Percentiles rank a stretch among this genome's conserved stretches.
phyloP scores from a whole-genome alignment of 2,113 vertebrate species.

The Scytalopus superciliaris region DNA sequence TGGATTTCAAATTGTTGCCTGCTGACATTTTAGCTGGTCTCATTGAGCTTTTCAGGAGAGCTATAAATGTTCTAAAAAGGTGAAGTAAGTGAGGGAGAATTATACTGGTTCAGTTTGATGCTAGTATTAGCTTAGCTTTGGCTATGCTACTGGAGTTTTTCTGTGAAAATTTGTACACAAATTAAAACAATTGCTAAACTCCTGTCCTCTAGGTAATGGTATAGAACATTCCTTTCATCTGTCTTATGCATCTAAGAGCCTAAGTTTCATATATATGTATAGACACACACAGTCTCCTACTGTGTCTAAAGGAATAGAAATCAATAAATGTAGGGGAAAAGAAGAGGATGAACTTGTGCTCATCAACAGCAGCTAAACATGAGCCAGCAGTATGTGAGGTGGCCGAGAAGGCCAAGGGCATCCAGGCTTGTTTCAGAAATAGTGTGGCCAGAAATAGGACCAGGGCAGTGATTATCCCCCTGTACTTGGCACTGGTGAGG shows the following conservation, averaged over 20 bases:
- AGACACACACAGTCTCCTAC: neutral
- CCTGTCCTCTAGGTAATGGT: accelerated
- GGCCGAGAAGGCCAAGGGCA: neutral
- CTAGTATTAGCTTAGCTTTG: neutral
- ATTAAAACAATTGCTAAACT: neutral
- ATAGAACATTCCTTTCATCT: neutral
- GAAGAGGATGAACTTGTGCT: neutral
- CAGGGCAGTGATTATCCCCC: neutral
- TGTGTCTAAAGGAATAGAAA: neutral
- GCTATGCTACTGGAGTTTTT: neutral
- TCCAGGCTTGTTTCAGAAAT: neutral
- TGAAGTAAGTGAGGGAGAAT: neutral
- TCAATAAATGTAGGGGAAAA: neutral
- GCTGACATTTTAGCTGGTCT: conserved; percentile 13
- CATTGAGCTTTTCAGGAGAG: neutral
- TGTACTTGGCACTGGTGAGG: neutral
- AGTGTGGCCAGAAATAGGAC: neutral
- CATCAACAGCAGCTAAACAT: accelerated
- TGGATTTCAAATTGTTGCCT: neutral
- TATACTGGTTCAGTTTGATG: neutral
- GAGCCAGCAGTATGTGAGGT: neutral
- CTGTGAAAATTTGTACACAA: neutral
- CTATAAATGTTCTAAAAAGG: neutral
- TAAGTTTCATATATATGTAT: neutral
- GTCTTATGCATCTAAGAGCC: neutral